Base-by-base conservation (phyloP, 2,113 vertebrate genomes). In the Calypte anna region DNA sequence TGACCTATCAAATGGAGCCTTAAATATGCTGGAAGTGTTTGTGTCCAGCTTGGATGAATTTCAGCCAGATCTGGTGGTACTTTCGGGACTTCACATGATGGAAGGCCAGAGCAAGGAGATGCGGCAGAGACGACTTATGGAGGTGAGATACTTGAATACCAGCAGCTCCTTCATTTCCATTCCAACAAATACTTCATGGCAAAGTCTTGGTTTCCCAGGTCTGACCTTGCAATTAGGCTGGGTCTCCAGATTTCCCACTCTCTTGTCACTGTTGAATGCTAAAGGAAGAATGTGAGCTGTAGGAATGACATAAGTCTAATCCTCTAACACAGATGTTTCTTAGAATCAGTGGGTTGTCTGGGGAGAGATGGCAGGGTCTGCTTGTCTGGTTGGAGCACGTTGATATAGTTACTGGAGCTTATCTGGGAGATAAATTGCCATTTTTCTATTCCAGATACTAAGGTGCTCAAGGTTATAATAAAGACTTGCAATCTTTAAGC, bases 11-110 rank as follows among this genome's bases (percentile, higher is more conserved):
- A 99, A 99, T 8, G 99, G 99, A 0, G 98, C 97, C 96, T 99
- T 99, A 98, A 99, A 98, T 64, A 98, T 97, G 50, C 97, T 99
- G 97, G 99, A 99, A 97, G 98, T 98, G 23, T 99, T 99, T 46
- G 98, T 99, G 94, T 98, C 98, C 53, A 99, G 98, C 93, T 93
- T 99, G 97, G 99, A 99, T 43, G 99, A 99, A 80, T 99, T 99
- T 88, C 97, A 98, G 93, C 99, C 99, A 1, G 98, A 99, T 31
- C 97, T 99, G 54, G 98, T 99, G 80, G 99, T 99, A 33, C 98
- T 99, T 70, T 99, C 99, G 2, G 99, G 99, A 27, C 97, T 99
- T 55, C 99, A 99, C 97, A 99, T 99, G 99, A 99, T 99, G 99
- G 99, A 99, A 92, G 99, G 99, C 54, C 98, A 99, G 95, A 99